Conservation (phyloP, 2,797 vertebrate species). For the Gobio occitaniae region DNA sequence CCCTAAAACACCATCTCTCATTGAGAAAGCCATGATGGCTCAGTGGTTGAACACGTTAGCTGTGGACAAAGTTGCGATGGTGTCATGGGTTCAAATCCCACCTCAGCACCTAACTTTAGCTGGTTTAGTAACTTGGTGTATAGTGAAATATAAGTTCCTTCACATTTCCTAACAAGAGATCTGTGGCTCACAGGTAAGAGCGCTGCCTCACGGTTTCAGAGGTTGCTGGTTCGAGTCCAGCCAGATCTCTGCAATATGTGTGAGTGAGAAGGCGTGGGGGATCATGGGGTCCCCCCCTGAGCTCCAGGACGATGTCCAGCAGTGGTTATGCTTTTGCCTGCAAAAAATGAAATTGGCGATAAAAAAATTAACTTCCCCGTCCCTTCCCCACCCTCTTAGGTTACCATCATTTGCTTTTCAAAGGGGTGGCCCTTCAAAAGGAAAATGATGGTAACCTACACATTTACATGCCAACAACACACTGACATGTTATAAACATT, state of each 20-base stretch:
- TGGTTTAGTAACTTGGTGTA: not conserved
- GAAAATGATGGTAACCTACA: conserved; percentile 1
- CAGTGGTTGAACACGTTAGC: not conserved
- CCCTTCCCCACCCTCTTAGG: not conserved
- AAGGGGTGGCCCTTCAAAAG: not conserved
- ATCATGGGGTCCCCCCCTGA: too few species aligned
- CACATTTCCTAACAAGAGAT: not conserved
- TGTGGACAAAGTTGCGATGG: rapidly evolving
- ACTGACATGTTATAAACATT: not conserved
- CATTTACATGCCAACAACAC: not conserved
- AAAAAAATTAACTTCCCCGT: rapidly evolving
- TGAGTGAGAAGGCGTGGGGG: too few species aligned
- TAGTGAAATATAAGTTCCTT: not conserved
- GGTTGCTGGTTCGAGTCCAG: not conserved
- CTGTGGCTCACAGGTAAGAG: not conserved
- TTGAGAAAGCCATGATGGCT: not conserved
- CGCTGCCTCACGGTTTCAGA: not conserved
- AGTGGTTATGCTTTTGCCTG: not conserved
- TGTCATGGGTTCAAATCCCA: not conserved
- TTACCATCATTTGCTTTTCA: not conserved
- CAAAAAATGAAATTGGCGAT: not conserved
- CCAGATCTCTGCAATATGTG: not conserved
- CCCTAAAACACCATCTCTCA: rapidly evolving
- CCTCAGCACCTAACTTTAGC: not conserved
- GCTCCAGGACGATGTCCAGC: not conserved